phyloP scores from a whole-genome alignment of 53 echinoderm and acorn worm species.

The Patiria pectinifera region DNA sequence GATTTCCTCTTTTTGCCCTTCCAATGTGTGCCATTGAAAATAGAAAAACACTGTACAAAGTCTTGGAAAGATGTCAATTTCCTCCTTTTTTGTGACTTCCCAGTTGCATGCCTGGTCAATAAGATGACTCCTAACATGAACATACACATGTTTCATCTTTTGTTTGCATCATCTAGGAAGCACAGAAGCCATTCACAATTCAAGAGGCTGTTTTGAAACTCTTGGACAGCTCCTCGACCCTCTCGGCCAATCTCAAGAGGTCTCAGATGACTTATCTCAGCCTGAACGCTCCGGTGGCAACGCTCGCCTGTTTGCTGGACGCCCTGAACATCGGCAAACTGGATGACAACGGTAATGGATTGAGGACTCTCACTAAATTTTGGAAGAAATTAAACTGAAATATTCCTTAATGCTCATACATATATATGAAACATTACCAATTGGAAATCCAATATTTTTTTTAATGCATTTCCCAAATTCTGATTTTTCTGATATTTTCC shows the following conservation, averaged over 20 bases:
- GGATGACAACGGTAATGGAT: constrained; percentile 24
- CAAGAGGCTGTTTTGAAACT: constrained; percentile 7
- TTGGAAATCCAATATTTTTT: too few species aligned
- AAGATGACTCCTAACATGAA: background rate
- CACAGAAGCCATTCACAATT: constrained; percentile 25
- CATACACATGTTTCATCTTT: background rate
- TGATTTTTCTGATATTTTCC: too few species aligned
- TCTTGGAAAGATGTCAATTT: too few species aligned
- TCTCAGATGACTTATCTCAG: constrained; percentile 32
- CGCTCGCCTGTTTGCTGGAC: constrained; percentile 20
- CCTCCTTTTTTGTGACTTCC: too few species aligned
- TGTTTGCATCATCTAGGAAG: background rate
- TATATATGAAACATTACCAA: too few species aligned
- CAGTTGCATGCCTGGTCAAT: too few species aligned
- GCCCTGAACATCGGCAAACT: constrained; percentile 25
- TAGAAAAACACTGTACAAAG: too few species aligned
- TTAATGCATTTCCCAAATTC: too few species aligned
- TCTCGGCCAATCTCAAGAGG: background rate
- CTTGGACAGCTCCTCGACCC: background rate
- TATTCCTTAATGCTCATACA: too few species aligned
- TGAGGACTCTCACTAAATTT: background rate
- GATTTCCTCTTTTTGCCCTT: too few species aligned
- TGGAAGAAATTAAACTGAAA: too few species aligned
- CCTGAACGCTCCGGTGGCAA: constrained; percentile 29
- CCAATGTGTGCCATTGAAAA: too few species aligned